Percentiles rank a stretch among this genome's conserved stretches.
phyloP scores from a whole-genome alignment of 2,888 invertebrate genomes.

The Acanthosepion lycidas region DNA sequence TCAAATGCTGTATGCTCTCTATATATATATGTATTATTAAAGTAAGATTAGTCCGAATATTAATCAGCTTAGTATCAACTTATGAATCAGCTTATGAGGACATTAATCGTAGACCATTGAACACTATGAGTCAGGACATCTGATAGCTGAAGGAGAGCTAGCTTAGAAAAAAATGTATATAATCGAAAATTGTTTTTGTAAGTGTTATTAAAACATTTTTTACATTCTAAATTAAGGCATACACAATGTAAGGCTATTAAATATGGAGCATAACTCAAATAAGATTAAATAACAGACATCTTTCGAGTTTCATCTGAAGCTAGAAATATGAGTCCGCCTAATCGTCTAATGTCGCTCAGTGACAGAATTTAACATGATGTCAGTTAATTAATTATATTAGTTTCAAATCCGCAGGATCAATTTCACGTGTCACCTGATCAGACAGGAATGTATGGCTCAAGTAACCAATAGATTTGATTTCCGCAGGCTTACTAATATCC shows the following conservation, averaged over 20 bases:
- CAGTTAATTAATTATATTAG: not conserved
- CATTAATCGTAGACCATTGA: too few relatives aligned
- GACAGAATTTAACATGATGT: not conserved
- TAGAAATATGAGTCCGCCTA: not conserved
- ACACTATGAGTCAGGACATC: too few relatives aligned
- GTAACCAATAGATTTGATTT: not conserved
- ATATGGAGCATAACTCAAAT: not conserved
- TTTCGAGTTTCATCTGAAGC: not conserved
- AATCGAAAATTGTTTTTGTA: too few relatives aligned
- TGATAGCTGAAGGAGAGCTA: too few relatives aligned
- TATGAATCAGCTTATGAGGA: too few relatives aligned
- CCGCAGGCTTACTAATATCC: not conserved
- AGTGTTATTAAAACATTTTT: not conserved
- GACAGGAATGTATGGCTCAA: slow-evolving; percentile 33
- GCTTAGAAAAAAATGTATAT: too few relatives aligned
- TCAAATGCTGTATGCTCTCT: too few relatives aligned
- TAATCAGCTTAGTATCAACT: too few relatives aligned
- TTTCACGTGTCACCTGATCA: not conserved
- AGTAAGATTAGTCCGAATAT: too few relatives aligned
- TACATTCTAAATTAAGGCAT: not conserved
- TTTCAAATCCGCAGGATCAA: not conserved
- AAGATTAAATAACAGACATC: not conserved
- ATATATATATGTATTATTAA: too few relatives aligned
- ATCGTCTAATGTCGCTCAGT: not conserved
- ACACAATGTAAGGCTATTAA: not conserved